Percentiles rank a stretch among this genome's conserved stretches.
These are phyloP conservation scores for Drosophila micromelanica DNA, from an alignment of 1,140 invertebrate genomes.

Conservation along the genomic window DNA sequence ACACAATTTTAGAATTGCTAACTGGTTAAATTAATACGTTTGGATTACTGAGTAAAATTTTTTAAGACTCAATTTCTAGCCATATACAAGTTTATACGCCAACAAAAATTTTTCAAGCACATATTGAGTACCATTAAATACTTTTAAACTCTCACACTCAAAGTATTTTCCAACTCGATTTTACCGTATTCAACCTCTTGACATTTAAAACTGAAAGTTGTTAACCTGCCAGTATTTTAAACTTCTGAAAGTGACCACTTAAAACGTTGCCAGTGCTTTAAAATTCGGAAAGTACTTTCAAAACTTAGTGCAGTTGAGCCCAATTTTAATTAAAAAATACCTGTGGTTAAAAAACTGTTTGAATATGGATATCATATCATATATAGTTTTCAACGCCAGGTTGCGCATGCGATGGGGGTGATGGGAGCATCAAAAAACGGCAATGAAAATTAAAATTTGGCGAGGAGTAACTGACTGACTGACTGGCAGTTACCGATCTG, in stretches of 20 bases:
- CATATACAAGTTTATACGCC: no score
- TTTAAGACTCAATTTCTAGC: no score
- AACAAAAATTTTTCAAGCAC: no score
- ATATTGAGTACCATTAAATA: no score
- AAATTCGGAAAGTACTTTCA: background rate
- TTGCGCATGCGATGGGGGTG: conserved; percentile 5
- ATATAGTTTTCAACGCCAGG: conserved; percentile 31
- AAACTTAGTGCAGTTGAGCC: background rate
- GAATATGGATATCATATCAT: conserved; percentile 10
- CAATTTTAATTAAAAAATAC: conserved; percentile 39
- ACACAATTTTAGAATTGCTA: no score
- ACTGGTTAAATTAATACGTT: no score
- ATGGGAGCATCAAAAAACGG: background rate
- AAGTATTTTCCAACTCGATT: background rate
- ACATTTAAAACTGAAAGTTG: background rate
- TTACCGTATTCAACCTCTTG: background rate
- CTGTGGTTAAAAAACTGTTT: conserved; percentile 11
- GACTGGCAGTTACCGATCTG: conserved; percentile 21
- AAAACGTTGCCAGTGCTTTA: background rate
- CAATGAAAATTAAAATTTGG: conserved; percentile 9
- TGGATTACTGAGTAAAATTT: no score
- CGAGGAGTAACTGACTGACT: background rate
- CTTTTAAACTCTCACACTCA: background rate
- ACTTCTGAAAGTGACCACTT: background rate
- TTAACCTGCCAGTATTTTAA: background rate